Base-by-base conservation (phyloP, 2,113 vertebrate genomes). In the Microtus oregoni region DNA sequence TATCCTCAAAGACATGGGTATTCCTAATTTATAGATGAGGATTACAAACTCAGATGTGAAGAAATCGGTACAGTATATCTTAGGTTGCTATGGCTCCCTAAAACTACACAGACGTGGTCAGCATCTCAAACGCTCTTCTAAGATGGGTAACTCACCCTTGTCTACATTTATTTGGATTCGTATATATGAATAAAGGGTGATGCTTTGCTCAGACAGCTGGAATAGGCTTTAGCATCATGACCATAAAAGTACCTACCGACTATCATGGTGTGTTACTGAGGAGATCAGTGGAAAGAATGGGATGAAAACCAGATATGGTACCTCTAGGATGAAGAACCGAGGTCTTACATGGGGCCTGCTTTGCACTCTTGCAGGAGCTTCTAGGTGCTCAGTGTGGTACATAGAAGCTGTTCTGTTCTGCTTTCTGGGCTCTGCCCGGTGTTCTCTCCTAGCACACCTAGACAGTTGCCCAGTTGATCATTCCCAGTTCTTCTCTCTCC, bases 111-210 rank as follows among this genome's bases (percentile, higher is more conserved):
- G 3, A 0, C 32, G 9, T 75, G 67, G 38, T 6, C 47, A 41
- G 44, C 19, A 41, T 35, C 0, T 0, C 44, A 22, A 7, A 38
- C 19, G 22, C 5, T 76, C 0, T 0, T 63, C 32, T 24, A 17
- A 35, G 55, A 35, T 32, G 22, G 14, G 30, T 24, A 6, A 28
- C 30, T 22, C 2, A 61, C 78, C 32, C 10, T 5, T 32, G 10
- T 17, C 58, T 19, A 9, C 0, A 5, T n/a, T 70, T 44, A 26
- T n/a, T 19, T 65, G 28, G 3, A 52, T 5, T 14, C 1, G 0
- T 14, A 3, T 50, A 9, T 32, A 65, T 55, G 55, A 73, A 55
- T 55, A 55, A 55, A 88, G 52, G 30, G 52, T 15, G 32, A 11
- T 70, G 88, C 44, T 82, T 55, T 50, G 24, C 12, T 73, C 19